These are phyloP conservation scores for Dipodomys stephensi DNA, from an alignment of 2,113 vertebrate species.

Conservation along the genomic window DNA sequence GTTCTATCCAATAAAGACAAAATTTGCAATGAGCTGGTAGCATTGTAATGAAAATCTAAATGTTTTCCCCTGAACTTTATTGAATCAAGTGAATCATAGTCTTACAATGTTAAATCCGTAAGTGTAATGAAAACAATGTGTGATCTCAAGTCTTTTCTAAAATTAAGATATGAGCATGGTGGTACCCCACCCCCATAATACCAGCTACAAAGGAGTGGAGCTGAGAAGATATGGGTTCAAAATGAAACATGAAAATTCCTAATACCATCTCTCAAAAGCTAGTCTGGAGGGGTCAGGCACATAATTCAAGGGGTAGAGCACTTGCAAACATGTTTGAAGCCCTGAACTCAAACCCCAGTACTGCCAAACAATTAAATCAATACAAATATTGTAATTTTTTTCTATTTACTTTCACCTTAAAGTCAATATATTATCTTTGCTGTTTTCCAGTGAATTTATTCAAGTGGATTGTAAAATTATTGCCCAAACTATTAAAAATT, in stretches of 20 bases:
- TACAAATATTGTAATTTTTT: constrained; percentile 22
- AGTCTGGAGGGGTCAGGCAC: no score
- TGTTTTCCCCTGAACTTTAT: constrained; percentile 26
- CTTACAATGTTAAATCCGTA: constrained; percentile 29
- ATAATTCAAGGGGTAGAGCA: no score
- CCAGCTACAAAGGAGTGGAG: no score
- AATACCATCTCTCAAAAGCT: no score
- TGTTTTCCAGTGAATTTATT: constrained; percentile 22
- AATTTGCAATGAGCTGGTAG: constrained; percentile 29
- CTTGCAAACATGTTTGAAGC: no score
- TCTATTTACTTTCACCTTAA: neutral
- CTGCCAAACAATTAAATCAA: neutral
- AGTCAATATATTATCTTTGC: neutral
- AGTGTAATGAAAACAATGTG: constrained; percentile 9
- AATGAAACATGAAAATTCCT: no score
- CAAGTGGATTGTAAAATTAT: neutral
- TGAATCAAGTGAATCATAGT: constrained; percentile 57
- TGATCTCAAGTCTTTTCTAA: constrained; percentile 48
- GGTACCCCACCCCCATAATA: no score
- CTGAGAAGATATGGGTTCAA: no score
- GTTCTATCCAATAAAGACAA: constrained; percentile 62
- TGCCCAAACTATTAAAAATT: constrained; percentile 5
- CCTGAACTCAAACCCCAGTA: no score
- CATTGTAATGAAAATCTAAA: constrained; percentile 54
- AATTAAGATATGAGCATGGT: constrained; percentile 22